Conservation (phyloP, 2,888 invertebrate genomes). For the Drosophila tripunctata region DNA sequence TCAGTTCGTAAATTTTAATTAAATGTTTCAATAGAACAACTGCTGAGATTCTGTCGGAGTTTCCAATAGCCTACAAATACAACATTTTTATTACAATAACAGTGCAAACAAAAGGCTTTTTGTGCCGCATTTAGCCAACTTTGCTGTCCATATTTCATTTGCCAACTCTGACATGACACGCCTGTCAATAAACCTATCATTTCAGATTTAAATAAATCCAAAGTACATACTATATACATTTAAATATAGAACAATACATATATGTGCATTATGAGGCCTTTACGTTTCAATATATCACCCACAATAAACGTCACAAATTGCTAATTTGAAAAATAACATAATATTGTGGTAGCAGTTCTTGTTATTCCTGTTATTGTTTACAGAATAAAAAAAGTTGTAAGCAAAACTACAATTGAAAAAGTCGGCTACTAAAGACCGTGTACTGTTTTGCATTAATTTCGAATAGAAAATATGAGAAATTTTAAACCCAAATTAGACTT, state of each 20-base stretch:
- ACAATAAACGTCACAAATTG: slow-evolving; percentile 76
- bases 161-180: slow-evolving; percentile 64
- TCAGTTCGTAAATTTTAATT: slow-evolving; percentile 72
- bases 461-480: too few species aligned
- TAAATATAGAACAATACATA: background rate
- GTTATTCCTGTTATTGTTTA: slow-evolving; percentile 27
- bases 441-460: too few species aligned
- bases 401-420: too few species aligned
- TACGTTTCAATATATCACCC: slow-evolving; percentile 43
- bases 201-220: slow-evolving; percentile 48
- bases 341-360: slow-evolving; percentile 42
- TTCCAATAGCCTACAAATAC: slow-evolving; percentile 64
- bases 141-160: slow-evolving; percentile 67
- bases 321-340: slow-evolving; percentile 57
- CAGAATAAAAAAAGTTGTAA: too few species aligned
- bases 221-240: slow-evolving; percentile 3
- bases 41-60: slow-evolving; percentile 62
- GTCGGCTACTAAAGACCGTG: too few species aligned
- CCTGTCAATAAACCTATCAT: slow-evolving; percentile 71
- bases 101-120: slow-evolving; percentile 62
- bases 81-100: slow-evolving; percentile 50
- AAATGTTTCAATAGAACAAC: slow-evolving; percentile 57
- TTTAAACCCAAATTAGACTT: too few species aligned
- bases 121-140: slow-evolving; percentile 52
- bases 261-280: slow-evolving; percentile 19